Evolutionary conservation across 1,140 invertebrate genomes (phyloP).

Genomic region (Cotesia glomerata): DNA sequence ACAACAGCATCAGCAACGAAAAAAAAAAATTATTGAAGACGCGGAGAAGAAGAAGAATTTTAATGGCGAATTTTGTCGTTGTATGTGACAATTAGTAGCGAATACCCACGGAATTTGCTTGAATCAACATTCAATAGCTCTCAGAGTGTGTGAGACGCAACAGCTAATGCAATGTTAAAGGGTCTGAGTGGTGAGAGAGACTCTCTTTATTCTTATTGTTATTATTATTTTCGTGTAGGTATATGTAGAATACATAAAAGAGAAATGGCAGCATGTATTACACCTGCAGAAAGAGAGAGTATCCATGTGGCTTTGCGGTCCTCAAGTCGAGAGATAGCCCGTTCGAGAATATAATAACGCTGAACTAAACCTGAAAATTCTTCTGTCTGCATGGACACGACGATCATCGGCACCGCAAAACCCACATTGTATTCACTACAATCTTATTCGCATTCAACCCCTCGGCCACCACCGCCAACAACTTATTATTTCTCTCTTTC

Average conservation of each 20-base stretch:
- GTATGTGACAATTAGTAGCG: slow-evolving; percentile 18
- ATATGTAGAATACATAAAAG: background rate
- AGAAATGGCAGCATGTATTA: slow-evolving; percentile 3
- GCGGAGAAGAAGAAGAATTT: no score
- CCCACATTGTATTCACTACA: slow-evolving; percentile 14
- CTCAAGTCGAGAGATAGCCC: slow-evolving; percentile 6
- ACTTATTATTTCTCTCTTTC: background rate
- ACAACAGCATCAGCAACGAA: no score
- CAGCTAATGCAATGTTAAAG: background rate
- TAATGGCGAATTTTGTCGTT: background rate
- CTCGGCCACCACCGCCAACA: background rate
- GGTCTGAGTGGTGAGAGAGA: background rate
- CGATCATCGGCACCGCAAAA: slow-evolving; percentile 19
- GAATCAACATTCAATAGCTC: slow-evolving; percentile 39
- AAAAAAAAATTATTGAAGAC: no score
- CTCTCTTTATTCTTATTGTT: no score
- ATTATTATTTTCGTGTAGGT: no score
- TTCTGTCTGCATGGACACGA: slow-evolving; percentile 9
- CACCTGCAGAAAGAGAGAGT: background rate
- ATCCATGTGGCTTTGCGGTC: slow-evolving; percentile 16
- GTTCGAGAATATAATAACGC: slow-evolving; percentile 19
- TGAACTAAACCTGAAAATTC: slow-evolving; percentile 14
- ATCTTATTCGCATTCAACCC: background rate
- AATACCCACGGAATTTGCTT: slow-evolving; percentile 31
- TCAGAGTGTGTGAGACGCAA: background rate